Base-by-base conservation (phyloP, 2,888 invertebrate species). In the Himalopsyche japonica region DNA sequence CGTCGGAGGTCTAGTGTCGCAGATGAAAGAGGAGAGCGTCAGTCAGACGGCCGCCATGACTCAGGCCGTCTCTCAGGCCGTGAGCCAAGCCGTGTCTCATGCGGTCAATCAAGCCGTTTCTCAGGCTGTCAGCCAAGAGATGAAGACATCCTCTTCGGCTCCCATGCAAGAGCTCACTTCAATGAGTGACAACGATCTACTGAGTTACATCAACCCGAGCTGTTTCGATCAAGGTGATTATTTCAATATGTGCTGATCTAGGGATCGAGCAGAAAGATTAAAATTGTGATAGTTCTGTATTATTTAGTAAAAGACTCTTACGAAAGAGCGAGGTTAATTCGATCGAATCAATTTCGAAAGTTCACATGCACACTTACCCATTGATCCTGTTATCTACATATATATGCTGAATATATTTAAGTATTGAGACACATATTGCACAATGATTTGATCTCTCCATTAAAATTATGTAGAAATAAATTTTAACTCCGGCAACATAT, bases 141-240 rank as follows among this genome's bases (percentile, higher is more conserved):
- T 94, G 90, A 91, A 89, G 93, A 89, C 86, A 0, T 84, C 87
- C 12, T 89, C 91, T 88, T 64, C 94, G 94, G 93, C 93, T 94
- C 91, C 95, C 93, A 92, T 92, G 81, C 95, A 95, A 89, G 94
- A 96, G 78, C 93, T 97, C 88, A 95, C 96, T 12, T 94, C 95
- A 88, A 96, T 97, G 95, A 96, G 96, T 87, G 97, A 97, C 90
- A 96, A 95, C 90, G 97, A 97, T 91, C 93, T 97, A 88, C 94
- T 97, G 88, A 97, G 95, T 90, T 96, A 97, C 91, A 97, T 97
- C 88, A 97, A 97, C 92, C 96, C 97, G 80, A 85, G 95, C 92
- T 96, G 96, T 90, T 97, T 97, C 90, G 97, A 97, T 91, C 95
- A 95, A 93, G 94, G 95, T 95, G 82, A 79, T 34, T 43, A 78